A percentile compares a stretch with the other conserved stretches of the same genome.
phyloP scores from a whole-genome alignment of 2,797 vertebrate genomes.

The Falco concolor region DNA sequence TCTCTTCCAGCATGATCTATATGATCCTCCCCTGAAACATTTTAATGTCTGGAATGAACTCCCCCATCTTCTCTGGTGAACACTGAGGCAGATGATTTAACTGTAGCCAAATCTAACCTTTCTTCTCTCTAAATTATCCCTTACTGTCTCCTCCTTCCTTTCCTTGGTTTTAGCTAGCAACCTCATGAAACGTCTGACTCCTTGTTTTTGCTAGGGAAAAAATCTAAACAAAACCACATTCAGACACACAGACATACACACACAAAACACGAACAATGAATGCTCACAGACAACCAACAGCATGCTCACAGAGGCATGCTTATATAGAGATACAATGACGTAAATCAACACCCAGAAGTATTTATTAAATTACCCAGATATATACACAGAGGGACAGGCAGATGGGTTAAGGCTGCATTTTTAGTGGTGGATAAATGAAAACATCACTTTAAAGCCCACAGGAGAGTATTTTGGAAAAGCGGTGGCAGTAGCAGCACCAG shows the following conservation, averaged over 20 bases:
- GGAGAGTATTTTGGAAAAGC: conserved; percentile 29
- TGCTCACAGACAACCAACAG: conserved; percentile 31
- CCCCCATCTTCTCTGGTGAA: neutral
- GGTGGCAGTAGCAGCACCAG: neutral
- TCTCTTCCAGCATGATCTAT: conserved; percentile 30
- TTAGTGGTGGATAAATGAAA: conserved; percentile 37
- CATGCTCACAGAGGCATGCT: conserved; percentile 31
- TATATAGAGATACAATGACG: conserved; percentile 45
- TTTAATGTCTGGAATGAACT: conserved; percentile 23
- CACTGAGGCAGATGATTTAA: conserved; percentile 30
- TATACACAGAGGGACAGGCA: conserved; percentile 34
- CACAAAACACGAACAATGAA: conserved; percentile 13
- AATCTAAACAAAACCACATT: conserved; percentile 58
- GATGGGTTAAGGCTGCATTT: conserved; percentile 8
- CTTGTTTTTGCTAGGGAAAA: conserved; percentile 44
- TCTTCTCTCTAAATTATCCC: conserved; percentile 33
- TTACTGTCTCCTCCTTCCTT: conserved; percentile 18
- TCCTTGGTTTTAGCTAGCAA: conserved; percentile 21
- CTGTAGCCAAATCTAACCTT: neutral
- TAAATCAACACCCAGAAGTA: conserved; percentile 64
- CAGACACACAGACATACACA: conserved; percentile 25
- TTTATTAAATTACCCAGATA: conserved; percentile 61
- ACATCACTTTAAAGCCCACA: neutral
- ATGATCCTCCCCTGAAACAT: neutral
- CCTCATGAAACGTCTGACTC: conserved; percentile 29